Conservation (phyloP, 2,113 vertebrate species). For the Sapajus apella region DNA sequence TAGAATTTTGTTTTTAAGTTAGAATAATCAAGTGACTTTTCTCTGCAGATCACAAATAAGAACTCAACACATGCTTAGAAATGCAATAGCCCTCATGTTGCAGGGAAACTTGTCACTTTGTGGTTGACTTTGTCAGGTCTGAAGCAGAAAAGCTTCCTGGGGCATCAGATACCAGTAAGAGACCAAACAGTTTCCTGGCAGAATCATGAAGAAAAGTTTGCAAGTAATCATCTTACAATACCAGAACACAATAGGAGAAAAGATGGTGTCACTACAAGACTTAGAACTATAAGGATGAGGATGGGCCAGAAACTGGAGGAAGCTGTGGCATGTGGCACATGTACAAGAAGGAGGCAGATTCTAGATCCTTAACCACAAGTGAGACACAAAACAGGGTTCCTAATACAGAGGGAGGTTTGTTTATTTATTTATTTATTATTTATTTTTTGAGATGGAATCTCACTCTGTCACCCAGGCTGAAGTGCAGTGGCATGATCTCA, state of each 20-base stretch:
- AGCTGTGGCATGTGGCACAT: too few species aligned
- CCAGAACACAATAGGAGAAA: not conserved
- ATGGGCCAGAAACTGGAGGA: not conserved
- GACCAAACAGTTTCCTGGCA: not conserved
- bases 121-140: not conserved
- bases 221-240: not conserved
- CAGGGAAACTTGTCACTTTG: not conserved
- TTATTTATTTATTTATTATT: too few species aligned
- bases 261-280: not conserved
- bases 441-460: too few species aligned
- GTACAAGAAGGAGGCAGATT: not conserved
- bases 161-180: not conserved
- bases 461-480: too few species aligned
- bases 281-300: not conserved
- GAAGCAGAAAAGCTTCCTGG: not conserved
- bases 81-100: not conserved
- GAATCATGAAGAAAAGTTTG: not conserved
- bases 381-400: not conserved
- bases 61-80: not conserved
- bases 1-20: not conserved
- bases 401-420: not conserved
- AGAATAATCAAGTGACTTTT: slow-evolving; percentile 19
- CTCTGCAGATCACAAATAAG: not conserved
- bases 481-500: too few species aligned
- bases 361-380: not conserved